phyloP scores from a whole-genome alignment of 2,113 vertebrate genomes.

The Mionectes macconnelli region DNA sequence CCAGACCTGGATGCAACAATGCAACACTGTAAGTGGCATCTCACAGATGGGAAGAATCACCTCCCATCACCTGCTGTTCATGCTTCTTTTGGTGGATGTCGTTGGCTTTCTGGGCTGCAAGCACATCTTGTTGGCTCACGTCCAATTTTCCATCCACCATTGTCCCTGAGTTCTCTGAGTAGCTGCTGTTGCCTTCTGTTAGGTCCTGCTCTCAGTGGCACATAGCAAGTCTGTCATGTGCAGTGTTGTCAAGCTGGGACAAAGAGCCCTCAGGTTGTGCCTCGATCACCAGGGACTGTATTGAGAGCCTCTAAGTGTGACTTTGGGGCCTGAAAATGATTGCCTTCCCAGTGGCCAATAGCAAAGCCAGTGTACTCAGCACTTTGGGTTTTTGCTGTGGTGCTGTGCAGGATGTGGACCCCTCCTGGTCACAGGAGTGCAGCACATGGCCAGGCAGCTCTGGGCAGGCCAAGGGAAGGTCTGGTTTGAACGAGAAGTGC shows the following conservation, averaged over 20 bases:
- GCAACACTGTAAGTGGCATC: neutral
- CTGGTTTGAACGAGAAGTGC: neutral
- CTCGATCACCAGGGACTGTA: neutral
- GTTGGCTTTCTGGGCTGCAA: neutral
- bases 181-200: neutral
- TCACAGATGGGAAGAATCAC: neutral
- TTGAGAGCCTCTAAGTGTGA: neutral
- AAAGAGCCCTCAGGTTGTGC: neutral
- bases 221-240: neutral
- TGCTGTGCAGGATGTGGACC: neutral
- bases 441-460: neutral
- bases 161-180: neutral
- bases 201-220: neutral
- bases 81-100: neutral
- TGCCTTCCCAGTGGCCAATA: neutral
- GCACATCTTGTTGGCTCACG: fast-evolving
- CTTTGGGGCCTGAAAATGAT: neutral
- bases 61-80: neutral
- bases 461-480: fast-evolving
- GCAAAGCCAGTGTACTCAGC: neutral
- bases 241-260: neutral
- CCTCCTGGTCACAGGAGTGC: neutral
- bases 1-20: neutral
- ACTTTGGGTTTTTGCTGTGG: neutral
- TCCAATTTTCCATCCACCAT: neutral